Evolutionary conservation across 2,797 vertebrate species (phyloP).

Genomic region (Takifugu rubripes): DNA sequence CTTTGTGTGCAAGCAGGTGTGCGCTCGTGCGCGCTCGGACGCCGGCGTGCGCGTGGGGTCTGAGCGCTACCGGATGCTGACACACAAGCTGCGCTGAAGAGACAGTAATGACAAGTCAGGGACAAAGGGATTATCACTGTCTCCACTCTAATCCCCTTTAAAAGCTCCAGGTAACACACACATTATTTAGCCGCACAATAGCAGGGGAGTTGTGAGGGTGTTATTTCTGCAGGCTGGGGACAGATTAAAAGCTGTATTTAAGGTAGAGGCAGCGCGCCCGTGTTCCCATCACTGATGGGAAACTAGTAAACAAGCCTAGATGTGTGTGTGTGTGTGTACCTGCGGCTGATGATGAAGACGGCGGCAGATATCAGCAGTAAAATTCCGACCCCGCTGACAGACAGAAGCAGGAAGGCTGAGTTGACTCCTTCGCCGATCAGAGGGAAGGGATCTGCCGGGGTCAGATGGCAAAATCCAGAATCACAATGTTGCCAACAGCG

Average conservation of each 20-base stretch:
- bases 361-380: constrained; percentile 93
- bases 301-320: constrained; percentile 11
- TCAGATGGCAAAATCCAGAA: constrained; percentile 18
- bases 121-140: constrained; percentile 78
- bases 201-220: constrained; percentile 22
- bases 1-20: constrained; percentile 63
- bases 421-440: constrained; percentile 95
- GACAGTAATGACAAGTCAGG: constrained; percentile 72
- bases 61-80: constrained; percentile 46
- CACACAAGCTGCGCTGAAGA: constrained; percentile 51
- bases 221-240: constrained; percentile 18
- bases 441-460: constrained; percentile 86
- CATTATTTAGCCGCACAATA: constrained; percentile 47
- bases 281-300: constrained; percentile 27
- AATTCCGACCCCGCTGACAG: constrained; percentile 90
- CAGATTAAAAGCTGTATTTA: constrained; percentile 28
- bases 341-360: constrained; percentile 95
- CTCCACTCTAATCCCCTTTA: constrained; percentile 71
- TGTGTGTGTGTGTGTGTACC: constrained; percentile 71
- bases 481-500: background rate
- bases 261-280: constrained; percentile 8
- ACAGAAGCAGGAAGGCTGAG: constrained; percentile 92
- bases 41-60: background rate
- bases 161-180: constrained; percentile 65
- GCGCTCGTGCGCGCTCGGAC: constrained; percentile 18